Evolutionary conservation across 2,113 vertebrate genomes (phyloP).

Genomic region (Uria aalge): DNA sequence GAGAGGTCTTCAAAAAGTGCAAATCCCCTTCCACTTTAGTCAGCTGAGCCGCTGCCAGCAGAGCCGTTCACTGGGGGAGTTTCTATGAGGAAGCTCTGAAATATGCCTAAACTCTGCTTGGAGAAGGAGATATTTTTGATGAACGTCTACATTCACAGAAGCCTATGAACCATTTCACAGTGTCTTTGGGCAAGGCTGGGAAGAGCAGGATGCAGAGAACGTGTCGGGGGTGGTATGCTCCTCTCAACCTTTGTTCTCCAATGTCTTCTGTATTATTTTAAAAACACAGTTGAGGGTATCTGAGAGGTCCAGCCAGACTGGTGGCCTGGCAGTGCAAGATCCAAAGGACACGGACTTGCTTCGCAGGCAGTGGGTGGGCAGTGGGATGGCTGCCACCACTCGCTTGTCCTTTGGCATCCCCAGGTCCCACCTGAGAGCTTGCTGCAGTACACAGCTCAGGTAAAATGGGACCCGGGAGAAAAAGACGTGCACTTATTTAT

Average conservation of each 20-base stretch:
- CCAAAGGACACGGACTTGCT: neutral
- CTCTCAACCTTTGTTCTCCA: neutral
- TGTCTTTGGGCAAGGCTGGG: neutral
- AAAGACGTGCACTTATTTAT: neutral
- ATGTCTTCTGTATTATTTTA: neutral
- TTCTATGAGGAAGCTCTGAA: neutral
- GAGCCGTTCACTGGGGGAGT: neutral
- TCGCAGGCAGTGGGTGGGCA: neutral
- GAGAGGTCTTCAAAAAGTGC: neutral
- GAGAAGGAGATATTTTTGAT: neutral
- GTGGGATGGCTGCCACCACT: neutral
- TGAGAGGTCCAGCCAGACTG: neutral
- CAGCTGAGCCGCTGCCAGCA: neutral
- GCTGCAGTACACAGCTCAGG: neutral
- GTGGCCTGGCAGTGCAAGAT: neutral
- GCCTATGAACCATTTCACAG: neutral
- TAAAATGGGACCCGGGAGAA: neutral
- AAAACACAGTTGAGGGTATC: neutral
- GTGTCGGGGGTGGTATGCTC: neutral
- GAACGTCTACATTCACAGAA: neutral
- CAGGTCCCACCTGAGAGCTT: rapidly evolving
- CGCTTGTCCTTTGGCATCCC: neutral
- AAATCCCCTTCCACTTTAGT: neutral
- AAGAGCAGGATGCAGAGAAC: neutral
- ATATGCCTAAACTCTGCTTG: neutral